Evolutionary conservation across 2,888 invertebrate genomes (phyloP), one percentile per base, ranked within the genome.

Genomic region (Hydraecia micacea): DNA sequence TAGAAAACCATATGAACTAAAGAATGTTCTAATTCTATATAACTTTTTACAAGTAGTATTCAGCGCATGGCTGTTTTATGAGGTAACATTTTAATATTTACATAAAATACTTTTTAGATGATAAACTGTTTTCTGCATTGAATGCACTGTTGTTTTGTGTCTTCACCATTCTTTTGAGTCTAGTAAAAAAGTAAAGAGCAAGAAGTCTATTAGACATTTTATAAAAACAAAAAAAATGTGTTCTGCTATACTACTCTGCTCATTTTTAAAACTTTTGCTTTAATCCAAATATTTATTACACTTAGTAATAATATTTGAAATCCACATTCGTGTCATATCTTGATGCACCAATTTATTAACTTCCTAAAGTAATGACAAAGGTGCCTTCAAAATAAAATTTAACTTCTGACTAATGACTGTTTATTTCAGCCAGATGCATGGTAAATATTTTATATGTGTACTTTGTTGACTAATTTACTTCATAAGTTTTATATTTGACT

Each of bases 31-130:
- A 96, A 97, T 99, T 96, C 94, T 97, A 87, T 99, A 99, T 96
- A 99, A 99, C 97, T 97, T 99, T 93, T 96, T 98, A 93, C 99
- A 99, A 98, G 99, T 99, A 91, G 91, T 98, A 90, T 98, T 99
- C 97, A 99, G 99, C 92, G 97, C 98, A 90, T 99, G 98, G 98
- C 97, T 99, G 89, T 99, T 99, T 96, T 98, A 98, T 96, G 98
- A 99, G 98, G 99, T 99, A 97, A 97, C 32, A 75, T 81, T 83
- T 80, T 67, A 9, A 46, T 21, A 83, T 63, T 62, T 69, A 83
- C 25, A 58, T 28, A 39, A 68, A 58, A 36, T 18, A 11, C 0
- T 60, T 80, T 62, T 55, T 75, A 55, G 15, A 67, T 55, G 0
- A 15, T n/a, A 46, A 28, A 25, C 5, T 81, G 15, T 68, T 81